Evolutionary conservation across 2,113 vertebrate species (phyloP).

Genomic region (Nicator chloris): DNA sequence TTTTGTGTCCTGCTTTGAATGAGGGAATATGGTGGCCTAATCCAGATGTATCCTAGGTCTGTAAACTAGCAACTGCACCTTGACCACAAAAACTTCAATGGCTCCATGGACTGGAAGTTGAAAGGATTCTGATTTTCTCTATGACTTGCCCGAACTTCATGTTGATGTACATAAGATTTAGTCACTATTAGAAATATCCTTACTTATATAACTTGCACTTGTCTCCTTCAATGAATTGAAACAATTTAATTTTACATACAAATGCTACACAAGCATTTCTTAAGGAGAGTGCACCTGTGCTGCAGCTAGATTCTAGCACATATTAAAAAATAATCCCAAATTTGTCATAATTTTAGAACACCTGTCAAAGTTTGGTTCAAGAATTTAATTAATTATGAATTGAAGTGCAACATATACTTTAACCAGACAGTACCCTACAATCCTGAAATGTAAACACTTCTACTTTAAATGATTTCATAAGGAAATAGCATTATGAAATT

Average conservation of each 20-base stretch:
- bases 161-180: not conserved
- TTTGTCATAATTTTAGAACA: not conserved
- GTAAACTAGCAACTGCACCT: not conserved
- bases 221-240: not conserved
- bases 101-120: not conserved
- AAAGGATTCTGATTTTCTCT: not conserved
- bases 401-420: not conserved
- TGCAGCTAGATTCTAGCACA: not conserved
- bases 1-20: not conserved
- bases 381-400: not conserved
- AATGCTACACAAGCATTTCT: not conserved
- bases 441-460: not conserved
- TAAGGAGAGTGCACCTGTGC: not conserved
- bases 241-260: not conserved
- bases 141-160: not conserved
- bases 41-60: not conserved
- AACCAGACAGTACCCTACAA: not conserved
- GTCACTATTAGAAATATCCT: not conserved
- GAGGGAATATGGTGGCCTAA: not conserved
- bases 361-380: not conserved
- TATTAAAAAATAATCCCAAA: not conserved
- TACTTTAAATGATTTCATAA: not conserved
- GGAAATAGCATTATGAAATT: not conserved
- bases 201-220: not conserved
- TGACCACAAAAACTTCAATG: not conserved